Base-by-base conservation (phyloP, 2,113 vertebrate genomes). In the Malurus cyaneus region DNA sequence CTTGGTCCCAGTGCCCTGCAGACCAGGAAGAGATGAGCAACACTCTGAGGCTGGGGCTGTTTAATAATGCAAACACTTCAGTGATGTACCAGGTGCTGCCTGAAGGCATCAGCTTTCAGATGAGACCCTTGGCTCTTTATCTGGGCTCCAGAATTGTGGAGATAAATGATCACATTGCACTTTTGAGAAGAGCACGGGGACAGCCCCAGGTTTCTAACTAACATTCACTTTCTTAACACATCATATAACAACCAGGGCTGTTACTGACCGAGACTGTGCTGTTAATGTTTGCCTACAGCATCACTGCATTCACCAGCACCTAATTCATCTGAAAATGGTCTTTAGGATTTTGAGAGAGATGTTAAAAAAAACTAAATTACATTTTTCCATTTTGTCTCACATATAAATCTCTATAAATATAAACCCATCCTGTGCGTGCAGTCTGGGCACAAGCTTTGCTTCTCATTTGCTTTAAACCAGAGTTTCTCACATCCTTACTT, bases 271-370 rank as follows among this genome's bases (percentile, higher is more conserved):
- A 94, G 88, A 88, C 47, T 94, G 94, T 79, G 92, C 94, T 88
- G 89, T 83, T 94, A 95, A 96, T 88, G 60, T 96, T 96, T 96
- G 85, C 85, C 74, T 81, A 77, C 81, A 67, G 5, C 78, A 79
- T 80, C 74, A 74, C 60, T 90, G 57, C 49, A 60, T 49, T 96
- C 81, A 88, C 47, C 47, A 83, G 79, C 85, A 96, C 85, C 69
- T 95, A 93, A 96, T 95, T 94, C 19, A 94, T 96, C 67, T 87
- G 41, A 44, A 88, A 44, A 32, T 1, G 1, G 17, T 73, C 79
- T 91, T 82, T 18, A 83, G 85, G 64, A 93, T 78, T 92, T 76
- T 78, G 52, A 86, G 83, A 90, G 56, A 80, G 59, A 94, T 61
- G 56, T 82, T 88, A 83, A 89, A 83, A 73, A 80, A 86, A 95